Conservation (phyloP, 2,113 vertebrate genomes). For the Phylloscopus trochiloides region DNA sequence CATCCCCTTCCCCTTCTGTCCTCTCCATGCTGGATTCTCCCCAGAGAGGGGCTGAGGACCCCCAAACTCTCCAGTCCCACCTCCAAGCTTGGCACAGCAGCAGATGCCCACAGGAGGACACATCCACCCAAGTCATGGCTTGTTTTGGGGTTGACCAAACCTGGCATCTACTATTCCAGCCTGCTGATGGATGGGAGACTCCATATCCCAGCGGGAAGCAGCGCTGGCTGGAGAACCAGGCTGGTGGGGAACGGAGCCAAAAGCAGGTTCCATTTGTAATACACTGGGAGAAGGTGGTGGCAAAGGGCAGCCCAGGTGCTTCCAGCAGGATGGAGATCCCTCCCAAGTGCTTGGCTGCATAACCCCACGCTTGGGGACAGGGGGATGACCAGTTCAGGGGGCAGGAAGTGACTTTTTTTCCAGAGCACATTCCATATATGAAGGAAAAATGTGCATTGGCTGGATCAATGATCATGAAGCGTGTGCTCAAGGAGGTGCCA, state of each 20-base stretch:
- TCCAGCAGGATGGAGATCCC: neutral
- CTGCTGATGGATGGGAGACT: neutral
- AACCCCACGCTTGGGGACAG: fast-evolving
- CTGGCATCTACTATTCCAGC: neutral
- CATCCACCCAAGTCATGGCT: neutral
- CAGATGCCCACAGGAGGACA: neutral
- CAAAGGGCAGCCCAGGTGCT: neutral
- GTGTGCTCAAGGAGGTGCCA: fast-evolving
- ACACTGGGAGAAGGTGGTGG: neutral
- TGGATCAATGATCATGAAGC: fast-evolving
- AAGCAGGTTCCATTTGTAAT: fast-evolving
- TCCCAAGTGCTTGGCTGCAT: no score
- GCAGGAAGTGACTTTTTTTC: neutral
- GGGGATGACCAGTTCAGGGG: no score
- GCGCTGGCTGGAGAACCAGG: neutral
- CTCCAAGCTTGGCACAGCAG: neutral
- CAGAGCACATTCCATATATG: neutral
- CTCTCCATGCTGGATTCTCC: neutral
- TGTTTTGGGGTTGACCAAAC: neutral
- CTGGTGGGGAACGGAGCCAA: fast-evolving
- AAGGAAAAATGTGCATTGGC: fast-evolving
- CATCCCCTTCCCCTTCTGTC: fast-evolving
- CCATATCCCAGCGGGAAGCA: fast-evolving
- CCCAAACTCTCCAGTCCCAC: neutral
- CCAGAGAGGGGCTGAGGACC: neutral